A percentile compares a stretch with the other conserved stretches of the same genome.
Evolutionary conservation across 2,113 vertebrate genomes (phyloP).

Genomic region (Irena cyanogastra): DNA sequence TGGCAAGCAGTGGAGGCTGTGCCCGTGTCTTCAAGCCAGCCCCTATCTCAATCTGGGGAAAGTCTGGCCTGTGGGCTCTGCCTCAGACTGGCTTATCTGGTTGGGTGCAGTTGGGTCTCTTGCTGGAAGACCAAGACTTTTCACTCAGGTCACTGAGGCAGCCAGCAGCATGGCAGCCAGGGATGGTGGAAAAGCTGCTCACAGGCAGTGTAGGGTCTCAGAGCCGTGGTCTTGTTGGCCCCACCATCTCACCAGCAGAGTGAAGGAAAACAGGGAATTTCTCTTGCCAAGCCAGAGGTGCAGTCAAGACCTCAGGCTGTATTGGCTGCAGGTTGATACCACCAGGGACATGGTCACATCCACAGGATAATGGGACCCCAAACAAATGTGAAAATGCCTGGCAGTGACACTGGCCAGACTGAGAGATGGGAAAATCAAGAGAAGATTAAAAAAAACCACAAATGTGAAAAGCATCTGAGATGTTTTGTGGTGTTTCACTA

Average conservation of each 20-base stretch:
- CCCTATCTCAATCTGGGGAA: accelerated
- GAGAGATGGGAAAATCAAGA: background rate
- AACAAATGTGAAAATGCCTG: background rate
- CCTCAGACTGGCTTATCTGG: background rate
- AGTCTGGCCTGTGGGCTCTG: background rate
- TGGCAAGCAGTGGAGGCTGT: background rate
- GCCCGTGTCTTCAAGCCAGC: background rate
- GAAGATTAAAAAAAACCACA: background rate
- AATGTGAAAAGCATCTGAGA: background rate
- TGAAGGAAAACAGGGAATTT: background rate
- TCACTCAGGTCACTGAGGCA: background rate
- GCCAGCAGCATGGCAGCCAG: background rate
- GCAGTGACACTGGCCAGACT: background rate
- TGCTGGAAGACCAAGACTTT: background rate
- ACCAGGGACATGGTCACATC: background rate
- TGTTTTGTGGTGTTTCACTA: background rate
- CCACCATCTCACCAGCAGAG: background rate
- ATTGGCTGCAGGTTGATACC: background rate
- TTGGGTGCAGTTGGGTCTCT: background rate
- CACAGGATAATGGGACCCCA: background rate
- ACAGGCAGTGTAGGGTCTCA: background rate
- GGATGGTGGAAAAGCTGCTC: background rate
- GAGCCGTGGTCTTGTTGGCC: background rate
- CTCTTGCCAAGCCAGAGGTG: background rate
- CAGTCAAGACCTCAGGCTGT: background rate